Conservation (phyloP, 2,797 vertebrate genomes). For the Nasua narica region DNA sequence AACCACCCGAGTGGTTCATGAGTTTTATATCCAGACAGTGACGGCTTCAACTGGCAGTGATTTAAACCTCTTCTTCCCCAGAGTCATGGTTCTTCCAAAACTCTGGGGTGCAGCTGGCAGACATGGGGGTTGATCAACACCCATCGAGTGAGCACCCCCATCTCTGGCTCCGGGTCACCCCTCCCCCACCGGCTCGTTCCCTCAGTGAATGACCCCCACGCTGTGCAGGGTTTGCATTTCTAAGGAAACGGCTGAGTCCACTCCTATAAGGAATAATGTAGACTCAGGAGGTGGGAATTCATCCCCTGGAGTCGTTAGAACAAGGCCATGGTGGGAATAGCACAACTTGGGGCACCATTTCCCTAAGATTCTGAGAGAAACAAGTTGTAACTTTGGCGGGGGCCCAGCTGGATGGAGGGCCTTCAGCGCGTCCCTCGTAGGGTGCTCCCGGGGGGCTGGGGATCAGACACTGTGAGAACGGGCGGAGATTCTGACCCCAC, state of each 20-base stretch:
- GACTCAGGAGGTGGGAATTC: background rate
- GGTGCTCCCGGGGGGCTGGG: background rate
- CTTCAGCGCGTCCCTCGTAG: background rate
- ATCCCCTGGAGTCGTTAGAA: background rate
- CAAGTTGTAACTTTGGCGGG: background rate
- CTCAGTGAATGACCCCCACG: background rate
- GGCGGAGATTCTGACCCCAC: no score
- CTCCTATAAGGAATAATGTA: background rate
- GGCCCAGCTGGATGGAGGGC: background rate
- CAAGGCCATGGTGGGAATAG: background rate
- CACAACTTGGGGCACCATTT: background rate
- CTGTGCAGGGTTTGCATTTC: background rate
- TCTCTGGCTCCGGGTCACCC: background rate
- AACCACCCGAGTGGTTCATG: background rate
- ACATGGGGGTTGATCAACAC: background rate
- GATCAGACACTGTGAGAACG: no score
- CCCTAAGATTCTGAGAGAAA: background rate
- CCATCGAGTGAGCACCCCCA: background rate
- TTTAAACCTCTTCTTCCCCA: background rate
- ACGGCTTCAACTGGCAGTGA: background rate
- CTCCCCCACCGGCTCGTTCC: background rate
- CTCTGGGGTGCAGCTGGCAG: background rate
- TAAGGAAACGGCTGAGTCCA: background rate
- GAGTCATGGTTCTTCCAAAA: background rate
- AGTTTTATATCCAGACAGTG: background rate